Evolutionary conservation across 1,140 invertebrate species (phyloP), one percentile per base, ranked within the genome.

Genomic region (Drosophila athabasca): DNA sequence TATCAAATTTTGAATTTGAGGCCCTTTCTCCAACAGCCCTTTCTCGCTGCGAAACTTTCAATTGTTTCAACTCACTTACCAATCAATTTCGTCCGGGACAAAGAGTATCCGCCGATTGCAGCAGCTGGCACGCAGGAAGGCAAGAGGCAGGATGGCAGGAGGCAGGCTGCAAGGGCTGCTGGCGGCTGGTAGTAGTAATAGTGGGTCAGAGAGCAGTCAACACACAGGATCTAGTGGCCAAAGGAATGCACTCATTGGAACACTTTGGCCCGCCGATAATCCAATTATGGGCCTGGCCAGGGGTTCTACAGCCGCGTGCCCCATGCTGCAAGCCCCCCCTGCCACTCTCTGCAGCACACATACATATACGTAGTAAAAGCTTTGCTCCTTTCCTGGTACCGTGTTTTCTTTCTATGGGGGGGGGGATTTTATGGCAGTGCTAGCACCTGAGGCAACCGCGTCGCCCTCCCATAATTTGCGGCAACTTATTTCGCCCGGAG

Each of bases 181-280:
- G 68, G 35, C 5, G 0, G 35, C 17, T 19, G 17, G 17, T 19
- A 19, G 17, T 19, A 19, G 17, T 19, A 19, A 19, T 5, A 39
- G 35, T 39, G 35, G 35, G 35, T 39, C 35, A 39, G 35, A 4
- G 31, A 65, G 11, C 43, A 67, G 26, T 54, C 43, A 9, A 13
- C 67, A 43, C 50, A 68, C 57, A 54, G 45, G 66, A 68, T 69
- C 66, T 43, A 65, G 61, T 50, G 44, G 61, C 35, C 58, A 77
- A 71, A 59, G 53, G 60, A 76, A 54, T 80, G 81, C 80, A 67
- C 72, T 83, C 81, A 74, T 77, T 65, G 79, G 64, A 84, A 79
- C 72, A 76, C 67, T 80, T 85, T 71, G 55, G 68, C 66, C 60
- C 52, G 67, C 81, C 76, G 81, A 85, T 84, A 84, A 84, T 84